Conservation (phyloP, 2,113 vertebrate species). For the Numenius arquata region DNA sequence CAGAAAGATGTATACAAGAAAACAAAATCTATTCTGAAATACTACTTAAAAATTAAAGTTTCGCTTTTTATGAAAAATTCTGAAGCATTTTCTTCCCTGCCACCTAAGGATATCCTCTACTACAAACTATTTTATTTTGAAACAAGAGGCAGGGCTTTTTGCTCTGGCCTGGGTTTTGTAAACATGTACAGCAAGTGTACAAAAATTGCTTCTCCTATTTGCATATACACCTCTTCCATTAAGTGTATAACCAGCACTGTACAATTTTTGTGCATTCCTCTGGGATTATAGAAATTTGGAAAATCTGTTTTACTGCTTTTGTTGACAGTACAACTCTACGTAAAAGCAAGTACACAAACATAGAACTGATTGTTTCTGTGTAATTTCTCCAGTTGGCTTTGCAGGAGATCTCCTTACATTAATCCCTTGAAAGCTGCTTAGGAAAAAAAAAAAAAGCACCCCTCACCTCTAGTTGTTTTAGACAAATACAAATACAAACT, state of each 20-base stretch:
- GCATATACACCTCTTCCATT: background rate
- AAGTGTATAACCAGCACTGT: background rate
- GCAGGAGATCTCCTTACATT: background rate
- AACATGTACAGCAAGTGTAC: background rate
- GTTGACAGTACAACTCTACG: background rate
- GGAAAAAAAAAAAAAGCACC: background rate
- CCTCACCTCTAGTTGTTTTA: background rate
- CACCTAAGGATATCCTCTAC: background rate
- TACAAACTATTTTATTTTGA: background rate
- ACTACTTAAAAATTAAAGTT: background rate
- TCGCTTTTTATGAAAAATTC: background rate
- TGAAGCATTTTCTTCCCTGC: background rate
- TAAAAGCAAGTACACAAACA: background rate
- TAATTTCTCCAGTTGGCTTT: background rate
- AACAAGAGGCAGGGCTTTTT: background rate
- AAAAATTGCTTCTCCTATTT: background rate
- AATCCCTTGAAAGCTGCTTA: constrained; percentile 1
- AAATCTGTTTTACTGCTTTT: background rate
- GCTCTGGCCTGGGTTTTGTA: background rate
- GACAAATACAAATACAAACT: background rate
- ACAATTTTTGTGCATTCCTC: background rate
- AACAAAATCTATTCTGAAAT: background rate
- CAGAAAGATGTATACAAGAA: fast-evolving
- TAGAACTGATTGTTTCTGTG: background rate
- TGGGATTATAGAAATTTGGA: background rate